These are phyloP conservation scores for Bellardia pandia DNA, from an alignment of 2,888 invertebrate species.

Conservation along the genomic window DNA sequence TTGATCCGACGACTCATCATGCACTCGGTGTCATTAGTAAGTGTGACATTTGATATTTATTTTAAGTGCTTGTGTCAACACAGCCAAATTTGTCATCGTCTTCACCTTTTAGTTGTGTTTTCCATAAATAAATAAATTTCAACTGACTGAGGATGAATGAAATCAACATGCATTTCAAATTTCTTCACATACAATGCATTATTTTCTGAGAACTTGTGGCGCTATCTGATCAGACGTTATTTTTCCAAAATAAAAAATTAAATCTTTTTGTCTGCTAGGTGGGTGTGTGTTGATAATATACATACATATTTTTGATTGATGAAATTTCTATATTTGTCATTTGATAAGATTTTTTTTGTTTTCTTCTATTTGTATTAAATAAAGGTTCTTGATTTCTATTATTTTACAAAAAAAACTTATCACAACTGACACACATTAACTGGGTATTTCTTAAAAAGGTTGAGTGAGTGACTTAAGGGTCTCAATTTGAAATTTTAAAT, in stretches of 20 bases:
- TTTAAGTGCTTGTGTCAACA: conserved; percentile 57
- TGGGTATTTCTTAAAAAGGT: not conserved
- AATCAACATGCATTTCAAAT: conserved; percentile 11
- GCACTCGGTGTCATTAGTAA: not conserved
- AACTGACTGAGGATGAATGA: not conserved
- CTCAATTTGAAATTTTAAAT: conserved; percentile 5
- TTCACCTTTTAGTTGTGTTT: conserved; percentile 1
- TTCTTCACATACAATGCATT: not conserved
- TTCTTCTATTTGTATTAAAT: conserved; percentile 16
- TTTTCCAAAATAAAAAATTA: not conserved
- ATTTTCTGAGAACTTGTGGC: conserved; percentile 60
- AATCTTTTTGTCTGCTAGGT: conserved; percentile 7
- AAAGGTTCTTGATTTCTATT: not conserved
- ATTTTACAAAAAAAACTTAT: conserved; percentile 43
- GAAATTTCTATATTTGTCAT: conserved; percentile 32
- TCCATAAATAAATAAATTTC: conserved; percentile 1
- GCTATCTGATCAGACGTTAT: conserved; percentile 50
- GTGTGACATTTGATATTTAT: conserved; percentile 57
- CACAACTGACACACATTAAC: conserved; percentile 47
- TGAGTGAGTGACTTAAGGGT: conserved; percentile 15
- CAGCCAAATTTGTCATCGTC: conserved; percentile 41
- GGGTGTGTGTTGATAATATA: conserved; percentile 17
- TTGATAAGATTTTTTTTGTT: conserved; percentile 18
- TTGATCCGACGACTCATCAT: not conserved
- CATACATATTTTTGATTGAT: conserved; percentile 52